A percentile compares a stretch with the other conserved stretches of the same genome.
phyloP scores from a whole-genome alignment of 1,140 invertebrate species.

The Aradophagus sp. region DNA sequence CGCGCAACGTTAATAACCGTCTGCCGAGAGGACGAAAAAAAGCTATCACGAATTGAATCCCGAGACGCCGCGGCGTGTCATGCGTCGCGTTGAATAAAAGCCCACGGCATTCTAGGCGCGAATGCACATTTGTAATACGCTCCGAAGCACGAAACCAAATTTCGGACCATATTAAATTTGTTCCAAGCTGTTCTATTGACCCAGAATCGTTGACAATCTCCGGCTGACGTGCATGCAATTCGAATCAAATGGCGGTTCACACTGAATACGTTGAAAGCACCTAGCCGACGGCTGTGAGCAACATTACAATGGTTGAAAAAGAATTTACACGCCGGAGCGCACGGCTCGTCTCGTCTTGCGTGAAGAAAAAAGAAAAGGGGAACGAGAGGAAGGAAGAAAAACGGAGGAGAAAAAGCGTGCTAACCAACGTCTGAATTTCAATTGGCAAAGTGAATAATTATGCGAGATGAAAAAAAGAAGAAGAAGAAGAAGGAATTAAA shows the following conservation, averaged over 20 bases:
- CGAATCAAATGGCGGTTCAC: constrained; percentile 42
- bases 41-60: too few species aligned
- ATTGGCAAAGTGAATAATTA: too few species aligned
- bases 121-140: constrained; percentile 27
- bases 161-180: constrained; percentile 31
- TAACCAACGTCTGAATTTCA: too few species aligned
- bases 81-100: too few species aligned
- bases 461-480: too few species aligned
- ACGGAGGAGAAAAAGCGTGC: too few species aligned
- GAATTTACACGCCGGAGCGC: constrained; percentile 19
- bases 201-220: constrained; percentile 49
- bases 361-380: constrained; percentile 10
- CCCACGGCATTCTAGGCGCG: constrained; percentile 5
- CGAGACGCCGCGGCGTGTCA: too few species aligned
- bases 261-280: constrained; percentile 41
- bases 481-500: too few species aligned
- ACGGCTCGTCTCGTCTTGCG: constrained; percentile 10
- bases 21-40: too few species aligned
- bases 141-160: constrained; percentile 25
- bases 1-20: too few species aligned
- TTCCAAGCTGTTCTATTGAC: constrained; percentile 37
- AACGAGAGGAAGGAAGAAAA: too few species aligned
- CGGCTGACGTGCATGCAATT: constrained; percentile 36
- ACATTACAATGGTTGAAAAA: constrained; percentile 37
- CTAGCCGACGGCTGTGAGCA: constrained; percentile 25